Evolutionary conservation across 2,113 vertebrate species (phyloP).

Genomic region (Alligator mississippiensis): DNA sequence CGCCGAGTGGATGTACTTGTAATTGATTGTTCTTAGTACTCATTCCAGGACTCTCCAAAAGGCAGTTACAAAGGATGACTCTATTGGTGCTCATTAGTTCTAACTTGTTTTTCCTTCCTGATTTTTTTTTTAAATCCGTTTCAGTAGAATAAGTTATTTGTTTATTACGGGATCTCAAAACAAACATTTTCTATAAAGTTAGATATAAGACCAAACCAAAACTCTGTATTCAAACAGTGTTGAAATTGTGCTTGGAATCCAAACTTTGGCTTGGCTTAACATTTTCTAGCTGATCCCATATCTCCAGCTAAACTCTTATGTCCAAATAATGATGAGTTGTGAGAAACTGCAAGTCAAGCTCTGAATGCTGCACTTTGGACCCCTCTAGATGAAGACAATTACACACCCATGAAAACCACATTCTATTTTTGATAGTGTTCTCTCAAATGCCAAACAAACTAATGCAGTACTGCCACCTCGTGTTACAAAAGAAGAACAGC

Average conservation of each 20-base stretch:
- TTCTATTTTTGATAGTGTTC: neutral
- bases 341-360: neutral
- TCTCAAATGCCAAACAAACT: neutral
- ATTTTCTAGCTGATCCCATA: neutral
- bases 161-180: neutral
- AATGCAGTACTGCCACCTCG: neutral
- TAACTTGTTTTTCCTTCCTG: neutral
- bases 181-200: neutral
- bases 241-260: neutral
- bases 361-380: neutral
- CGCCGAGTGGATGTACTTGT: neutral
- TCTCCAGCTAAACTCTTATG: neutral
- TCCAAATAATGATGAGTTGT: neutral
- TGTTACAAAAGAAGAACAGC: neutral
- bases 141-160: neutral
- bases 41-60: neutral
- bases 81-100: neutral
- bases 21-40: neutral
- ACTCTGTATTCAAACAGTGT: neutral
- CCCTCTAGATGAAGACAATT: neutral
- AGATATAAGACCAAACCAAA: neutral
- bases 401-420: neutral
- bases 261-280: neutral
- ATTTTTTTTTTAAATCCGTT: neutral
- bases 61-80: neutral